Base-by-base conservation (phyloP, 2,113 vertebrate genomes). In the Podarcis raffonei region DNA sequence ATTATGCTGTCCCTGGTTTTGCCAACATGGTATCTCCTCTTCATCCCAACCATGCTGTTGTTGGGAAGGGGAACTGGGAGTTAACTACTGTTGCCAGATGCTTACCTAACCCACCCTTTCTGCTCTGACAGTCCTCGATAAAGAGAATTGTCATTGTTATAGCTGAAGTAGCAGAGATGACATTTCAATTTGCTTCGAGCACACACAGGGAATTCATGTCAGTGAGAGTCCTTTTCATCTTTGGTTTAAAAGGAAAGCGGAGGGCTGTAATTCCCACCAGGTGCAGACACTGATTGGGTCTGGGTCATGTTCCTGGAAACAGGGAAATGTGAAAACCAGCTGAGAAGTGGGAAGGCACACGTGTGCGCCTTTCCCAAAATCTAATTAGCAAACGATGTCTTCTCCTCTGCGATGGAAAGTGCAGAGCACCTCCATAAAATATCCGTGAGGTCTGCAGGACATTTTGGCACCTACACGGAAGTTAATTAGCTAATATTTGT, bases 401-500 rank as follows among this genome's bases (percentile, higher is more conserved):
- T 92, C 89, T 95, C 86, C 81, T 93, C 93, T 93, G 87, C 83
- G 93, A 91, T 94, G 89, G 85, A 95, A 94, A 92, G n/a, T 93
- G 83, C 76, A 92, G 91, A 93, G 91, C 84, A 87, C 90, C 93
- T 92, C 94, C 90, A 94, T 95, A 94, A 95, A 94, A 95, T 95
- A 95, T 95, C 92, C 7, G 62, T 93, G 86, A 94, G 94, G 72
- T 90, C 89, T 83, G 59, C 3, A 22, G 84, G 93, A 95, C 95
- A 93, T 92, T 95, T 91, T 92, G 92, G 88, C 87, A 91, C 95
- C 94, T 95, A 94, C 92, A 93, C 93, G 95, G 93, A 94, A 94
- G 94, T 94, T 90, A 96, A 94, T 95, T 96, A 95, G 93, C 86
- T 94, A 92, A 95, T 95, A 96, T 94, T 93, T 95, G 88, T 93